Conservation (phyloP, 2,888 invertebrate genomes). For the Chalcis sispes region DNA sequence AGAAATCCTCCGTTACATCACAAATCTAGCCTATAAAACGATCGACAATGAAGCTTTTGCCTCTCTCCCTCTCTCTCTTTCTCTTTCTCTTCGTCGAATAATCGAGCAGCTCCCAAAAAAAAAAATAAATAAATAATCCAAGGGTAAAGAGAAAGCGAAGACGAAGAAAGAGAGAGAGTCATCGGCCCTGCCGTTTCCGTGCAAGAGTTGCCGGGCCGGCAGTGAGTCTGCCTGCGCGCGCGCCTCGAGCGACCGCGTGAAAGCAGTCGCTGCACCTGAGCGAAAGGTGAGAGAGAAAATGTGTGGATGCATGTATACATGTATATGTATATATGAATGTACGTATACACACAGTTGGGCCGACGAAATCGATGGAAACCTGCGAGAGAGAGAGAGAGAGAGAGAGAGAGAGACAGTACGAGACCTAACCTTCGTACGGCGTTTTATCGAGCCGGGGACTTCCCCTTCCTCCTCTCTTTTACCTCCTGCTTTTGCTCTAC, state of each 20-base stretch:
- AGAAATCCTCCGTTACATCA: no score
- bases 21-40: no score
- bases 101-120: no score
- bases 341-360: constrained; percentile 3
- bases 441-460: constrained; percentile 58
- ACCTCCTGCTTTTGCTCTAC: neutral
- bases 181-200: no score
- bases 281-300: constrained; percentile 54
- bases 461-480: neutral
- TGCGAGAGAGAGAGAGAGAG: constrained; percentile 19
- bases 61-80: no score
- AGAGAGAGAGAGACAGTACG: constrained; percentile 1
- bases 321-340: constrained; percentile 39
- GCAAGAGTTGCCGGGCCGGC: no score
- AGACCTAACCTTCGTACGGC: constrained; percentile 63
- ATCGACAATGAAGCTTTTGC: no score
- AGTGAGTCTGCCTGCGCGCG: neutral
- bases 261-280: constrained; percentile 55
- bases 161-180: no score
- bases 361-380: constrained; percentile 67
- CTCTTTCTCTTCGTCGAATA: no score
- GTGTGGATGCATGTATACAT: no score
- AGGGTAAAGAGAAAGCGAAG: neutral
- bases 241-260: neutral
- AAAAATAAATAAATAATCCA: neutral